phyloP scores from a whole-genome alignment of 2,888 invertebrate genomes.

The Lottia gigantea region DNA sequence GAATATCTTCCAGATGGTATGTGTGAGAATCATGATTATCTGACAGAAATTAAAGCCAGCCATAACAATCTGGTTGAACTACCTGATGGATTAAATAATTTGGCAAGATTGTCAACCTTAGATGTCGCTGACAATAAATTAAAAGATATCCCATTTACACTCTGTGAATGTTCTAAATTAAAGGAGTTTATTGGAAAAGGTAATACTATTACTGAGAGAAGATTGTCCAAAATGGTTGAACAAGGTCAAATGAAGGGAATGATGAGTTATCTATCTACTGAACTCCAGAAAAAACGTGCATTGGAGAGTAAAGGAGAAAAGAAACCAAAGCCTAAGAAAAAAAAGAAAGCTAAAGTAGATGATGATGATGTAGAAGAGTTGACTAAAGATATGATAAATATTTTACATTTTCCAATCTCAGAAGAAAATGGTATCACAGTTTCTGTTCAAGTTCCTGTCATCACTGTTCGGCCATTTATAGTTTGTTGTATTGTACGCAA shows the following conservation, averaged over 20 bases:
- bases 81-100: constrained; percentile 72
- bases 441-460: constrained; percentile 67
- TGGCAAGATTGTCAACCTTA: constrained; percentile 77
- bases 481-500: constrained; percentile 79
- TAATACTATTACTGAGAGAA: constrained; percentile 80
- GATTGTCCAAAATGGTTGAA: constrained; percentile 78
- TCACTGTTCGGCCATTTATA: constrained; percentile 77
- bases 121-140: constrained; percentile 79
- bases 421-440: constrained; percentile 45
- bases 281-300: constrained; percentile 49
- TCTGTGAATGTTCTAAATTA: constrained; percentile 78
- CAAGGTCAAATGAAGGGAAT: constrained; percentile 79
- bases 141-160: constrained; percentile 77
- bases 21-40: constrained; percentile 66
- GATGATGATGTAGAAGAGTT: constrained; percentile 61
- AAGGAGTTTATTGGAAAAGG: constrained; percentile 82
- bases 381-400: constrained; percentile 66
- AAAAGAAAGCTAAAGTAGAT: constrained; percentile 39
- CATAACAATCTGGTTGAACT: constrained; percentile 77
- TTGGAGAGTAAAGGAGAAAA: constrained; percentile 43
- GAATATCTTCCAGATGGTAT: constrained; percentile 57
- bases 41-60: constrained; percentile 77
- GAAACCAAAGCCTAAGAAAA: constrained; percentile 45
- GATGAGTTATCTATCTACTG: constrained; percentile 79
- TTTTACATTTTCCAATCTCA: constrained; percentile 64